These are phyloP conservation scores for Tigriopus japonicus DNA, from an alignment of 1,140 invertebrate species.

Conservation along the genomic window DNA sequence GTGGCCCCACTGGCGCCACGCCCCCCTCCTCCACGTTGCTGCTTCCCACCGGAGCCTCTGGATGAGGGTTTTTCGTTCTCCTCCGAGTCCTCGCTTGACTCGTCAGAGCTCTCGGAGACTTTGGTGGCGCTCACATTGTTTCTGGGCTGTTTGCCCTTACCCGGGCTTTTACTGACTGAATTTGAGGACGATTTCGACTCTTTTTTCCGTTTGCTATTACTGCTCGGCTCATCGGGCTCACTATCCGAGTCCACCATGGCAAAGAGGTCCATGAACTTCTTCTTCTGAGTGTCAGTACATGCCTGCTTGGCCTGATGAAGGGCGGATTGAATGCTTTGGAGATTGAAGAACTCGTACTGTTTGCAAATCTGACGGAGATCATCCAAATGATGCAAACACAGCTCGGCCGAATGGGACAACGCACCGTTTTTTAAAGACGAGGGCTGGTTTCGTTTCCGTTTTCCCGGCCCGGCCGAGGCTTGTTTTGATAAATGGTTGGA, in stretches of 20 bases:
- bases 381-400: conserved; percentile 78
- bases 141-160: neutral
- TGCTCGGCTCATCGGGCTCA: conserved; percentile 28
- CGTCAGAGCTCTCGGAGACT: neutral
- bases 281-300: conserved; percentile 61
- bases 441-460: conserved; percentile 48
- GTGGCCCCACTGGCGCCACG: neutral
- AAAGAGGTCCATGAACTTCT: conserved; percentile 76
- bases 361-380: conserved; percentile 50
- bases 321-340: conserved; percentile 72
- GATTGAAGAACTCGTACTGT: conserved; percentile 41
- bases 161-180: too few species aligned
- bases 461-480: conserved; percentile 22
- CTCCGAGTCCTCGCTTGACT: neutral
- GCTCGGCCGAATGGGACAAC: conserved; percentile 30
- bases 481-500: conserved; percentile 14
- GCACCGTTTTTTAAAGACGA: neutral
- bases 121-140: neutral
- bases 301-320: conserved; percentile 36
- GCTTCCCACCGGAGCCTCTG: neutral
- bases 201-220: too few species aligned
- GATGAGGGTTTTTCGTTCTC: too few species aligned
- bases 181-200: too few species aligned
- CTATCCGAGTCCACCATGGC: conserved; percentile 66
- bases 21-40: neutral